Evolutionary conservation across 2,113 vertebrate species (phyloP), one percentile per base, ranked within the genome.

Genomic region (Lutjanus erythropterus): DNA sequence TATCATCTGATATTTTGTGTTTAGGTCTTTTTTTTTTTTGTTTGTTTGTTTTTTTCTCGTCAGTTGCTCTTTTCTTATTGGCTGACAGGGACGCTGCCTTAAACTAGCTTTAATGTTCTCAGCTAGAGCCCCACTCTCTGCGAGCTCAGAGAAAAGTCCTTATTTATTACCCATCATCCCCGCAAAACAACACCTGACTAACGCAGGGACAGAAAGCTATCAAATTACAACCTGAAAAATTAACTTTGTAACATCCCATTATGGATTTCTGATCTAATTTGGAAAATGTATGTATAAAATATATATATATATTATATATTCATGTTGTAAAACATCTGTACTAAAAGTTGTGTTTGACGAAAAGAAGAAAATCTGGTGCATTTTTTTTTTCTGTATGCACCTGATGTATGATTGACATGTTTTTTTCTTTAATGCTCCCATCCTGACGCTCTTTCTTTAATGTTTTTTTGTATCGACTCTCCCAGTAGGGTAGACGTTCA

Each of bases 51-150:
- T 94, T 69, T 41, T 94, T 95, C 93, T 95, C 91, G 94, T 96
- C 95, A 95, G 95, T 96, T 96, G 93, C 95, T 96, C 94, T 95
- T 96, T 86, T 96, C 95, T 95, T 95, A 86, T 97, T 95, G 95
- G 95, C 95, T 96, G 95, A 96, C 93, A 96, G 94, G 96, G 94
- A 96, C 93, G 95, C 96, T 97, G 96, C 96, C 97, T 97, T 96
- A 96, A 95, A 96, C 95, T 93, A 94, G 94, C 94, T 95, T 95
- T 92, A 94, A 91, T 90, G 92, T 93, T 91, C 87, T 90, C 88
- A 88, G 91, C 92, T 90, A 90, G 88, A 89, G 86, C 89, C 87
- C 91, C 83, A 67, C 80, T 88, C 87, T 92, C 91, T 94, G 90
- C 88, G 35, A 92, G 87, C 88, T 85, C 88, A 85, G 88, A 93